Conservation (phyloP, 2,797 vertebrate species). For the Pangasius krempfi region DNA sequence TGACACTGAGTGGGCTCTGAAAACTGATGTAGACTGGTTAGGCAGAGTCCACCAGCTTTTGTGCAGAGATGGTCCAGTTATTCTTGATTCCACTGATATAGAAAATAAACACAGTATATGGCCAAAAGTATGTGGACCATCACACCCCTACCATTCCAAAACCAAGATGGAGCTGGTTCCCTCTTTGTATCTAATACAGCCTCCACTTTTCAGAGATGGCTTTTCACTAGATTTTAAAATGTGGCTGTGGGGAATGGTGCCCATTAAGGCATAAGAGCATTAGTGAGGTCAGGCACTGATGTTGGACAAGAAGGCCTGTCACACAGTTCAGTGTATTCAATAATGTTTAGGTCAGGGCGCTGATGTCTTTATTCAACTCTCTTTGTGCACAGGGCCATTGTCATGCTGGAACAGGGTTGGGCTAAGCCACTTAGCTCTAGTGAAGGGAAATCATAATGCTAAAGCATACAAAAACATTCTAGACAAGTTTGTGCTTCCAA, state of each 20-base stretch:
- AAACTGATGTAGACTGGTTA: conserved; percentile 21
- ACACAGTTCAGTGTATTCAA: not conserved
- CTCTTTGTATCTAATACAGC: no score
- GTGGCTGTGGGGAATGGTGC: not conserved
- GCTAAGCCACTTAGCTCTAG: not conserved
- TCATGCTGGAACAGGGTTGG: not conserved
- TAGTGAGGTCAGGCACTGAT: not conserved
- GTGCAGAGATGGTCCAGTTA: not conserved
- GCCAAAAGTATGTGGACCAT: not conserved
- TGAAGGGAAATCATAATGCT: not conserved
- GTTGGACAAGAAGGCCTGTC: not conserved
- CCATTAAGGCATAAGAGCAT: not conserved
- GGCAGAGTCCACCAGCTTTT: not conserved
- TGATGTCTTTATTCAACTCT: not conserved
- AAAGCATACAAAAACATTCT: not conserved
- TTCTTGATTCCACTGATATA: not conserved
- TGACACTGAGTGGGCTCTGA: conserved; percentile 42
- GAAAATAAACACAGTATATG: not conserved
- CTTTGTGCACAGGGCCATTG: not conserved
- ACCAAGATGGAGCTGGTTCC: not conserved
- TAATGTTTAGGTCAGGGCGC: not conserved
- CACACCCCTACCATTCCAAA: not conserved
- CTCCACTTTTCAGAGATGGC: not conserved
- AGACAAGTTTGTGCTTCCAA: not conserved
- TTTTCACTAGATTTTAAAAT: not conserved